Conservation (phyloP, 2,113 vertebrate species). For the Sinocyclocheilus maitianheensis region DNA sequence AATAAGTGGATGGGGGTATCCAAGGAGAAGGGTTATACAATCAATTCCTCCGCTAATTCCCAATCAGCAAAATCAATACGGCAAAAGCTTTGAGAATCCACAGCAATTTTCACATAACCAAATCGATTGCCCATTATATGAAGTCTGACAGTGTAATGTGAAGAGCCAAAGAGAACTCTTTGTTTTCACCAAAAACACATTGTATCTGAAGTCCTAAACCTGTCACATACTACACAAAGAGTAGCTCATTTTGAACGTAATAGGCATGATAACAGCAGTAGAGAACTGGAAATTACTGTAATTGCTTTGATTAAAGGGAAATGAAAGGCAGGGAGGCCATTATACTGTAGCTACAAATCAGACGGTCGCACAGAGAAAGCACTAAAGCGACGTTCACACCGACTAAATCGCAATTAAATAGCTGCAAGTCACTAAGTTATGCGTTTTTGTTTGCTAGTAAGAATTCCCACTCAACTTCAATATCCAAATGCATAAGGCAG, state of each 20-base stretch:
- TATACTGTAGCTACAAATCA: conserved; percentile 15
- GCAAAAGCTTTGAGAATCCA: neutral
- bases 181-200: neutral
- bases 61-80: conserved; percentile 4
- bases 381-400: neutral
- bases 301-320: conserved; percentile 20
- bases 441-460: neutral
- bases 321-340: conserved; percentile 3
- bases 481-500: neutral
- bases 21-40: neutral
- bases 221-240: neutral
- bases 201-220: neutral
- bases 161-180: neutral
- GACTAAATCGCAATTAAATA: neutral
- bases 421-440: neutral
- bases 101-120: conserved; percentile 4
- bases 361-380: too few species aligned
- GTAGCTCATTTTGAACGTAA: neutral
- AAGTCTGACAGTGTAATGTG: neutral
- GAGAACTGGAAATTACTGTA: neutral
- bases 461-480: neutral
- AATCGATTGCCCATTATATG: neutral
- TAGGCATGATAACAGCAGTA: neutral
- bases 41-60: neutral
- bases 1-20: neutral